Evolutionary conservation across 1,140 invertebrate genomes (phyloP), one percentile per base, ranked within the genome.

Genomic region (Aricia agestis): DNA sequence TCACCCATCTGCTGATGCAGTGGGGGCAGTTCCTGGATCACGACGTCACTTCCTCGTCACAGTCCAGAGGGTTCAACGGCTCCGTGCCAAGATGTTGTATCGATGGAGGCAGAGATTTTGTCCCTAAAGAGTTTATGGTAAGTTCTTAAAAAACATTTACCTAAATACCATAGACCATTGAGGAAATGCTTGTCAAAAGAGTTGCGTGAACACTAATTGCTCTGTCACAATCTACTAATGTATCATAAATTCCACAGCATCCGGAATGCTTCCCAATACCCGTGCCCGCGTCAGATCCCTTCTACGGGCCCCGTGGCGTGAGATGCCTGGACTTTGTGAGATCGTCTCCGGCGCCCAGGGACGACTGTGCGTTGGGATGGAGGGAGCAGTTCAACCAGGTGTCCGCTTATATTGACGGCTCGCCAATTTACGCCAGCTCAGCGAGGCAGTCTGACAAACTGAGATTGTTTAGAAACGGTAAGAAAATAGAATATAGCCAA

Each of bases 371-470:
- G 15, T 91, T 96, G 6, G 95, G 95, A 1, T 94, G 94, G 86
- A 86, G 95, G 2, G 95, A 96, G 75, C 95, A 96, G 85, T 93
- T 96, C 52, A 95, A 96, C 76, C 96, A 97, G 84, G 94, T 98
- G 13, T 98, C 98, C 0, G 95, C 97, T 4, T 99, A 94, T 81
- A 93, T 99, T 17, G 98, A 99, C 83, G 98, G 94, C 1, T 99
- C 98, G 0, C 96, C 95, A 32, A 94, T 99, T 9, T 99, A 99
- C 84, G 97, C 97, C 61, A 98, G 96, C 84, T 96, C 95, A 61
- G 94, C 95, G 15, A 93, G 95, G 61, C 95, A 96, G 67, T 95
- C 96, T 0, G 94, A 96, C 72, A 94, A 94, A 72, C 92, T 97
- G 0, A 86, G 96, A 61, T 84, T 95, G 2, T 96, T 96, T 78